phyloP scores from a whole-genome alignment of 2,113 vertebrate species.

The Gallinago jamesoni region DNA sequence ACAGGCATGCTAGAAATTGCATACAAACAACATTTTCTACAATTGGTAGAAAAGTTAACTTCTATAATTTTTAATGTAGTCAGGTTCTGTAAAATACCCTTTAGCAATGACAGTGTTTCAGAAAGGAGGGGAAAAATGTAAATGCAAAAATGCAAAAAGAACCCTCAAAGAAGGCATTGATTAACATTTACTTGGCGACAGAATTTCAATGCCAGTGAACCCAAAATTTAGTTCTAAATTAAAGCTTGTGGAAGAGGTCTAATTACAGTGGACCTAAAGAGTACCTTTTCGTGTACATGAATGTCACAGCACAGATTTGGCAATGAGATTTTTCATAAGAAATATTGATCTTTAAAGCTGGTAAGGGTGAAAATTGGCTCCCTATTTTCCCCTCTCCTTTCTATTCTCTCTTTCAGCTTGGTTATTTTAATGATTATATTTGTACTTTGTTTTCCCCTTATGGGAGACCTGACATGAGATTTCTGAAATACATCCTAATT shows the following conservation, averaged over 20 bases:
- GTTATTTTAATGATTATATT: background rate
- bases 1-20: background rate
- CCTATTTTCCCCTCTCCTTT: background rate
- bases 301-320: background rate
- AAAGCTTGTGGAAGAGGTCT: background rate
- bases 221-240: background rate
- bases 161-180: fast-evolving
- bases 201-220: background rate
- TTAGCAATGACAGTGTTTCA: background rate
- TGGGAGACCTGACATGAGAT: background rate
- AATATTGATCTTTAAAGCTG: background rate
- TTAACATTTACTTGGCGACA: background rate
- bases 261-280: background rate
- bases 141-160: background rate
- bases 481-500: background rate
- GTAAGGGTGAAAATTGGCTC: background rate
- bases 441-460: background rate
- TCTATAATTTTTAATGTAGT: background rate
- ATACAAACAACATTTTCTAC: background rate
- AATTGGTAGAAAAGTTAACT: background rate
- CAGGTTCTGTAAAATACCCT: background rate
- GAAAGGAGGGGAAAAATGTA: background rate
- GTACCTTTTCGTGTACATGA: background rate
- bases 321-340: background rate
- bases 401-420: background rate